These are phyloP conservation scores for Bilobella aurantiaca DNA, from an alignment of 1,140 invertebrate species.

Conservation along the genomic window DNA sequence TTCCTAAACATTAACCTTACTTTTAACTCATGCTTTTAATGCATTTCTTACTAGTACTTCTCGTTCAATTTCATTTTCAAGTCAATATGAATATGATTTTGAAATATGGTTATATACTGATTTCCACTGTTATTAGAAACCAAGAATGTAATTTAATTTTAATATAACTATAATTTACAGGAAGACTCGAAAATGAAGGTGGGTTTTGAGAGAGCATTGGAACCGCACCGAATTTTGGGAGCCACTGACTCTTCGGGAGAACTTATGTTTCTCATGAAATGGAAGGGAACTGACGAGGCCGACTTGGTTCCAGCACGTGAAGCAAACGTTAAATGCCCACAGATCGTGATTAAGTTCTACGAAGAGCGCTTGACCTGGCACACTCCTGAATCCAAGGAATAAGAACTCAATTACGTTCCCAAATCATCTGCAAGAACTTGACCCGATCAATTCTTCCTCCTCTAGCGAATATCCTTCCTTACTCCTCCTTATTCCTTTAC, in stretches of 20 bases:
- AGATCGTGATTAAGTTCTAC: conserved; percentile 90
- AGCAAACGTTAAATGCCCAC: conserved; percentile 82
- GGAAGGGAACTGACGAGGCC: conserved; percentile 92
- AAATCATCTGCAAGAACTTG: no score
- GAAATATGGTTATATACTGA: no score
- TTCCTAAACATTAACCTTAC: no score
- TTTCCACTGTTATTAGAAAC: no score
- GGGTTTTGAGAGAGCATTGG: conserved; percentile 78
- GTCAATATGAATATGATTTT: no score
- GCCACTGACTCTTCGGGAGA: conserved; percentile 79
- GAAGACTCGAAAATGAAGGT: background rate
- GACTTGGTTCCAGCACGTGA: conserved; percentile 81
- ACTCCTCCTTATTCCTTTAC: no score
- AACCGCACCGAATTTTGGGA: conserved; percentile 86
- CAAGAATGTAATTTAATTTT: background rate
- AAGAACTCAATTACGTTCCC: no score
- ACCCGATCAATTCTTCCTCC: background rate
- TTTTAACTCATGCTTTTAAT: no score
- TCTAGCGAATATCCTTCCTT: background rate
- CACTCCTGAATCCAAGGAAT: conserved; percentile 1
- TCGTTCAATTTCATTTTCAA: no score
- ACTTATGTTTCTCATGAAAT: conserved; percentile 94
- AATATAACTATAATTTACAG: background rate
- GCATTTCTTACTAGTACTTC: no score
- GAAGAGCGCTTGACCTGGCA: conserved; percentile 56